Conservation (phyloP, 2,888 invertebrate genomes). For the Xylophagus ater region DNA sequence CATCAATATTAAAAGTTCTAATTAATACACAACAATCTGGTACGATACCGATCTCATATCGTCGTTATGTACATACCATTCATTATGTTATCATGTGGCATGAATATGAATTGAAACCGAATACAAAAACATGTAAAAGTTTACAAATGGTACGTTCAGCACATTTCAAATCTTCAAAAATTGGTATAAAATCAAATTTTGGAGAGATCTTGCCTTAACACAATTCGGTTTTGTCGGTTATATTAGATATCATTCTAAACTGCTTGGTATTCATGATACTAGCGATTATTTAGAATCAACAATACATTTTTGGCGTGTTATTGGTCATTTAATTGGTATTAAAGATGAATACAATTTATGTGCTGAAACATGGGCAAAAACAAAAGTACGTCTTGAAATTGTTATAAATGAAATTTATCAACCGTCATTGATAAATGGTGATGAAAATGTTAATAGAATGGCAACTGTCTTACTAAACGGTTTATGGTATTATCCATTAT, state of each 20-base stretch:
- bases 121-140: conserved; percentile 47
- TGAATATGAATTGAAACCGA: conserved; percentile 52
- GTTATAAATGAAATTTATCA: conserved; percentile 44
- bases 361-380: conserved; percentile 46
- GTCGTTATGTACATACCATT: conserved; percentile 61
- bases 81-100: conserved; percentile 67
- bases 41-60: conserved; percentile 50
- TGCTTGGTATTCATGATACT: conserved; percentile 49
- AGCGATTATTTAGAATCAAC: conserved; percentile 52
- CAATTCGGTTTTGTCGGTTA: conserved; percentile 69
- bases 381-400: conserved; percentile 37
- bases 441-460: conserved; percentile 51
- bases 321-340: conserved; percentile 65
- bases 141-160: conserved; percentile 49
- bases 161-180: conserved; percentile 48
- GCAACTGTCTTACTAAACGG: conserved; percentile 49
- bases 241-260: conserved; percentile 37
- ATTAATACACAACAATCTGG: conserved; percentile 54
- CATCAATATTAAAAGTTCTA: conserved; percentile 54
- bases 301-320: conserved; percentile 65
- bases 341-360: conserved; percentile 63
- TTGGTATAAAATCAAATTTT: conserved; percentile 28
- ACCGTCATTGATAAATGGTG: conserved; percentile 46
- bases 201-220: conserved; percentile 57
- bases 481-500: conserved; percentile 49